Conservation (phyloP, 2,888 invertebrate species). For the Orchestes rusci region DNA sequence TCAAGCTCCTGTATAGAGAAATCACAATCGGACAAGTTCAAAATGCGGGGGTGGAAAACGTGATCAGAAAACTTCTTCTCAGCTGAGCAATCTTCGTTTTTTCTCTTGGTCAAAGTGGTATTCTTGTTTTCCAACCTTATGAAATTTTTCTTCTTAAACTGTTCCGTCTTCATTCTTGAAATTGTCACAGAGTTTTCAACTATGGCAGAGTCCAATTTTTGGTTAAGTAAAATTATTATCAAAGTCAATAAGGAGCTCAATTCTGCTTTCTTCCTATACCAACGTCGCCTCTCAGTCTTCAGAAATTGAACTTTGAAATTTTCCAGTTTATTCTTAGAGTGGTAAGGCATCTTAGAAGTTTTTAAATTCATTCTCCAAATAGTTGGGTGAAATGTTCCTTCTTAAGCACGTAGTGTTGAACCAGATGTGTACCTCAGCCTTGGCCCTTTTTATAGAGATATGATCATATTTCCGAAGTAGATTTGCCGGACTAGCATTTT, state of each 20-base stretch:
- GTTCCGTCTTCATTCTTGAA: too few relatives aligned
- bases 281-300: background rate
- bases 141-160: background rate
- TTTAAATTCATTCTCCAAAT: background rate
- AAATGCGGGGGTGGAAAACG: background rate
- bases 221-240: background rate
- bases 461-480: too few relatives aligned
- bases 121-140: background rate
- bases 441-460: too few relatives aligned
- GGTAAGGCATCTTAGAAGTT: background rate
- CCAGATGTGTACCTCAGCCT: too few relatives aligned
- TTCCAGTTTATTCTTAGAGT: background rate
- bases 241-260: background rate
- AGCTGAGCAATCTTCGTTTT: background rate
- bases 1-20: background rate
- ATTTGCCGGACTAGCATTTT: too few relatives aligned
- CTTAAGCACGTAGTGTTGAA: background rate
- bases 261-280: background rate
- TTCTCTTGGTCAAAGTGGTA: too few relatives aligned
- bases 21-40: background rate
- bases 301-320: background rate
- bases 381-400: background rate
- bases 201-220: background rate
- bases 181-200: too few relatives aligned
- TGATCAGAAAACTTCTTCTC: background rate